Base-by-base conservation (phyloP, 2,888 invertebrate species). In the Tuberolachnus salignus region DNA sequence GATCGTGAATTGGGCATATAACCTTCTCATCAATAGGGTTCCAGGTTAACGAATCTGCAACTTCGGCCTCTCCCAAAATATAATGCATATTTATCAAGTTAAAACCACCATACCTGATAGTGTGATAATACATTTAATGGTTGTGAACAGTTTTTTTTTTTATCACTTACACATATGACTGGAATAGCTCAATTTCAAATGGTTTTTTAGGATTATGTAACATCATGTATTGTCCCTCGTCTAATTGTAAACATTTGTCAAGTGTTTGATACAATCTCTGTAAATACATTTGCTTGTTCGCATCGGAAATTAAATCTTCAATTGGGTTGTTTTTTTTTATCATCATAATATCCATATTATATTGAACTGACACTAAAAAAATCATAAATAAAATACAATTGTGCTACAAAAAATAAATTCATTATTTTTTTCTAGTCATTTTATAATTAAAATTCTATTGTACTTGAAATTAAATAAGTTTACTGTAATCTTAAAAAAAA, bases 191-290 rank as follows among this genome's bases (percentile, higher is more conserved):
- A 13, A 69, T 49, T 16, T 69, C 49, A 53, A 78, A 78, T 21
- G 78, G 78, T 51, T 69, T 78, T 78, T 78, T 78, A 51, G 78
- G 78, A 3, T 78, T 78, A 1, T 78, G 78, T 13, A 78, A 16
- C 49, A 78, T 19, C 9, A 78, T 51, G 51, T 78, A 78, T 51
- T 69, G 51, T 42, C 78, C 78, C 9, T n/a, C 19, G 19, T 61
- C 69, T 23, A 78, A 69, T 21, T 78, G 69, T n/a, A 19, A 16
- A 3, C 69, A 21, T 69, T 67, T 78, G 0, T 78, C 59, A 9
- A 78, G 6, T 4, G 67, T 78, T 9, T 49, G 19, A n/a, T 59
- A 57, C 14, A 78, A 44, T 42, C 78, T 69, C n/a, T 69, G 51
- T 51, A 78, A 69, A 23, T 49, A 69, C 1, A 42, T 23, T 59